These are phyloP conservation scores for Sciurus vulgaris DNA, from an alignment of 2,797 vertebrate genomes.

Conservation along the genomic window DNA sequence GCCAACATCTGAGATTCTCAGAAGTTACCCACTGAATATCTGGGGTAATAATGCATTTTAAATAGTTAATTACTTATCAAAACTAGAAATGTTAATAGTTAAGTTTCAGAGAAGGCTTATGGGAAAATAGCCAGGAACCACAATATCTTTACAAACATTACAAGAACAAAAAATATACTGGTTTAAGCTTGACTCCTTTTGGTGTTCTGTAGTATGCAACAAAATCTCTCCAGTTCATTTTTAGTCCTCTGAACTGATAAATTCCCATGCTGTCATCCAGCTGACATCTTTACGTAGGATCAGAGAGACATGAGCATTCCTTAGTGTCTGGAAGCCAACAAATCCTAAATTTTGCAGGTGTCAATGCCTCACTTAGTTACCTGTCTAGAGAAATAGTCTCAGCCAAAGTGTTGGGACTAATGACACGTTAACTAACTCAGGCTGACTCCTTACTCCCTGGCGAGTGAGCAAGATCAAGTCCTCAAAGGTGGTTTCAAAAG, in stretches of 20 bases:
- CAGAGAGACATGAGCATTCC: neutral
- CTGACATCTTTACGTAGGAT: neutral
- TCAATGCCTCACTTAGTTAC: neutral
- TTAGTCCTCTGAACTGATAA: neutral
- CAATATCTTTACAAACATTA: neutral
- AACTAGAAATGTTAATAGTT: neutral
- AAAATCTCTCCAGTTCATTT: neutral
- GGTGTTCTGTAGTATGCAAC: neutral
- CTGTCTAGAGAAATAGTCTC: neutral
- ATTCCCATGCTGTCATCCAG: neutral
- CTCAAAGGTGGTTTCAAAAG: no score
- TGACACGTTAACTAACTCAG: no score
- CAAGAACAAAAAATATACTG: neutral
- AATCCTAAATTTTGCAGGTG: slow-evolving; percentile 4
- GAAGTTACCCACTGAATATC: neutral
- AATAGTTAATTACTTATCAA: slow-evolving; percentile 6
- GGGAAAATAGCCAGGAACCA: neutral
- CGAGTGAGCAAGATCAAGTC: no score
- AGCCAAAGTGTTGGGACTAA: neutral
- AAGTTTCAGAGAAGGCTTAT: neutral
- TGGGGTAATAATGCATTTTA: neutral
- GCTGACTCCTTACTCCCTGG: no score
- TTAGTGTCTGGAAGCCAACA: neutral
- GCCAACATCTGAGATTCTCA: neutral
- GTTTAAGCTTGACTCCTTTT: neutral